Evolutionary conservation across 2,888 invertebrate genomes (phyloP).

Genomic region (Clanis bilineata): DNA sequence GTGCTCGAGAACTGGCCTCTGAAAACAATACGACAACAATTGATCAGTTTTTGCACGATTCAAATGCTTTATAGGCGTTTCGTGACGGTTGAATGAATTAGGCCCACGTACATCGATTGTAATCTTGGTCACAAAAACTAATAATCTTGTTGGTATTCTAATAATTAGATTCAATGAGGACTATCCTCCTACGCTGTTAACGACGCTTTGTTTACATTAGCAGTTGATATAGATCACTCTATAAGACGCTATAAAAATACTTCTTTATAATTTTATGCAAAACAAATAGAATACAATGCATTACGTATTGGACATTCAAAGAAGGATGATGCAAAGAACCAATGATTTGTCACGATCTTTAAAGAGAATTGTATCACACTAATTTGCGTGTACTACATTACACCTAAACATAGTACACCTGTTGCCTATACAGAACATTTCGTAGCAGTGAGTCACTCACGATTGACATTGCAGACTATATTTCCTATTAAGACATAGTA

Average conservation of each 20-base stretch:
- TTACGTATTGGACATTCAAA: neutral
- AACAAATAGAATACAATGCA: neutral
- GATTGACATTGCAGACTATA: slow-evolving; percentile 47
- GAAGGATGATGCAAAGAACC: slow-evolving; percentile 13
- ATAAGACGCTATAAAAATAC: neutral
- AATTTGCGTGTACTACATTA: slow-evolving; percentile 57
- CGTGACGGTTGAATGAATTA: slow-evolving; percentile 48
- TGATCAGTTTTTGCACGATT: slow-evolving; percentile 37
- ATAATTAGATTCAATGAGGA: slow-evolving; percentile 74
- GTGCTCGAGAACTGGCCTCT: slow-evolving; percentile 88
- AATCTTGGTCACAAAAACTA: slow-evolving; percentile 65
- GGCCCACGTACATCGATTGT: slow-evolving; percentile 68
- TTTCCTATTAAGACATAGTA: slow-evolving; percentile 53
- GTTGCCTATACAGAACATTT: slow-evolving; percentile 57
- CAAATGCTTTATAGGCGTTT: slow-evolving; percentile 49
- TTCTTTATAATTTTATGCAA: neutral
- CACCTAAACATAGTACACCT: slow-evolving; percentile 55
- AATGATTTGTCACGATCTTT: slow-evolving; percentile 41
- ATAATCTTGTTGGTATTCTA: slow-evolving; percentile 56
- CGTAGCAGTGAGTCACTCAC: slow-evolving; percentile 58
- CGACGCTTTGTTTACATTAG: slow-evolving; percentile 63
- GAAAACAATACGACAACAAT: slow-evolving; percentile 64
- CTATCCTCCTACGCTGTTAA: slow-evolving; percentile 66
- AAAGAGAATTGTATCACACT: slow-evolving; percentile 56
- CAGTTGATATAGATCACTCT: neutral